A percentile compares a stretch with the other conserved stretches of the same genome.
phyloP scores from a whole-genome alignment of 2,113 vertebrate species.

The Myotis brandtii region DNA sequence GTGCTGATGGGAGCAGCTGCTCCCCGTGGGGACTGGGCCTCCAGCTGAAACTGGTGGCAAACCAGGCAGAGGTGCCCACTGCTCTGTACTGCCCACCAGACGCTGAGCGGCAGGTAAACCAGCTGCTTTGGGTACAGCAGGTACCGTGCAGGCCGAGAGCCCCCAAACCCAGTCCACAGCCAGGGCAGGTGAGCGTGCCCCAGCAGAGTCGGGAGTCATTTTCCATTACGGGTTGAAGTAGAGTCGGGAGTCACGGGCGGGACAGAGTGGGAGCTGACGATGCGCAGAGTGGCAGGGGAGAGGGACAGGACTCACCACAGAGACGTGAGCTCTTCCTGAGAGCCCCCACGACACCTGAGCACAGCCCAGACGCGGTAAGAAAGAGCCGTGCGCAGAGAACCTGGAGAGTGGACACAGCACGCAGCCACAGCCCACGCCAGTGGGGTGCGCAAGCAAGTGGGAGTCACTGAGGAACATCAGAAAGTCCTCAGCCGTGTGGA shows the following conservation, averaged over 20 bases:
- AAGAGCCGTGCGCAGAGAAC: accelerated
- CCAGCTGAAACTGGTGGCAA: accelerated
- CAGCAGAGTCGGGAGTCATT: background rate
- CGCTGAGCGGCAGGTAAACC: background rate
- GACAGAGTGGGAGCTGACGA: background rate
- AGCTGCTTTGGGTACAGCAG: background rate
- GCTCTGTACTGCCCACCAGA: background rate
- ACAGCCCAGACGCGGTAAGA: accelerated
- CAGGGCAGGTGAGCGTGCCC: background rate
- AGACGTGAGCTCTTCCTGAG: background rate
- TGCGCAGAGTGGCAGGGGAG: background rate
- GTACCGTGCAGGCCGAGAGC: background rate
- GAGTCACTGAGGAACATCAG: background rate
- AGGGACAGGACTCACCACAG: background rate
- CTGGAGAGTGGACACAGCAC: accelerated
- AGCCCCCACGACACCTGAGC: background rate
- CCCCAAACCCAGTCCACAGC: background rate
- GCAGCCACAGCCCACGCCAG: accelerated
- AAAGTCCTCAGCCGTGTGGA: background rate
- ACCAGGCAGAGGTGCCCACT: background rate
- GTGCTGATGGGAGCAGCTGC: background rate
- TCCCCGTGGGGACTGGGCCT: background rate
- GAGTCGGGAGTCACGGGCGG: background rate
- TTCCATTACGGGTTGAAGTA: background rate
- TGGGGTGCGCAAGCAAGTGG: background rate